A percentile compares a stretch with the other conserved stretches of the same genome.
These are phyloP conservation scores for Isurus oxyrinchus DNA, from an alignment of 2,113 vertebrate species.

Conservation along the genomic window DNA sequence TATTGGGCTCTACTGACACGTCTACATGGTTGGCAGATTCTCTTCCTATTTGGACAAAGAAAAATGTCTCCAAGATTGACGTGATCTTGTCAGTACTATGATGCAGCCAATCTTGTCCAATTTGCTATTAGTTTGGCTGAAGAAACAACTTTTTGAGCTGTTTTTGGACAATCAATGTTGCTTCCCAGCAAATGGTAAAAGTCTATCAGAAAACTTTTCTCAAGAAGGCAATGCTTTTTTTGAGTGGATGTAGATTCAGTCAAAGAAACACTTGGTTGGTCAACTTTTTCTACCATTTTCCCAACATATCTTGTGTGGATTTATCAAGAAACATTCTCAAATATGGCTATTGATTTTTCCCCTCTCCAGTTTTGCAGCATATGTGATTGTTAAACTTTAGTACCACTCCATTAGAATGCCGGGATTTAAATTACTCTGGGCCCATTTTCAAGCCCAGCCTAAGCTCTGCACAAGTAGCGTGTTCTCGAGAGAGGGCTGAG, in stretches of 20 bases:
- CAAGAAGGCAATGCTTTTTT: too few species aligned
- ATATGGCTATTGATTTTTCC: not conserved
- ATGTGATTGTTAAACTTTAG: not conserved
- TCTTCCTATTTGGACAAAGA: not conserved
- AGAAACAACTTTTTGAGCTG: not conserved
- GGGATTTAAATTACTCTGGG: not conserved
- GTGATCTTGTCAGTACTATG: not conserved
- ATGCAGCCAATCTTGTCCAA: not conserved
- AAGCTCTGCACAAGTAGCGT: not conserved
- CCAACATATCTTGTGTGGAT: too few species aligned
- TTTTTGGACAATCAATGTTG: not conserved
- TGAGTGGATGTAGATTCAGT: too few species aligned
- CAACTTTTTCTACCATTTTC: too few species aligned
- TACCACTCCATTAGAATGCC: not conserved
- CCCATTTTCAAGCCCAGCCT: not conserved
- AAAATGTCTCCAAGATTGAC: not conserved
- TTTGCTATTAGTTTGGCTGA: not conserved
- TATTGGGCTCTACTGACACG: not conserved
- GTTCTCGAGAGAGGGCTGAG: not conserved
- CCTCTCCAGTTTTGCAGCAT: not conserved
- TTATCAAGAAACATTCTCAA: not conserved
- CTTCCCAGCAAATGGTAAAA: too few species aligned
- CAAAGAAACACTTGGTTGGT: too few species aligned
- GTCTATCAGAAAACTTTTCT: too few species aligned
- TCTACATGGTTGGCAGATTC: not conserved